Evolutionary conservation across 2,113 vertebrate species (phyloP).

Genomic region (Rhinoptilus africanus): DNA sequence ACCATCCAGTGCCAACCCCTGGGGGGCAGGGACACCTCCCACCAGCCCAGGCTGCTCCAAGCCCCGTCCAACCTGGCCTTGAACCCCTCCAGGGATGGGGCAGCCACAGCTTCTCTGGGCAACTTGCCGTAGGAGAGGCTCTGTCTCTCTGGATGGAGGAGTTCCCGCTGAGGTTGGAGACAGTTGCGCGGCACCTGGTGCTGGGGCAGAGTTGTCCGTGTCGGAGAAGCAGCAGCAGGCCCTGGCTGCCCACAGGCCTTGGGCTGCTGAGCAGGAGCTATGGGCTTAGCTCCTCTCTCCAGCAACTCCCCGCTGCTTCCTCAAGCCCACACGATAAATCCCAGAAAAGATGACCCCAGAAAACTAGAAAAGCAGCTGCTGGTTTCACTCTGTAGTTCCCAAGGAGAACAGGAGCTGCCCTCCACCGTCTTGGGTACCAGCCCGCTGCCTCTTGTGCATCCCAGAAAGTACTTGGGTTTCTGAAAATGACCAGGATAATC

Average conservation of each 20-base stretch:
- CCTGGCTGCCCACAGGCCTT: rapidly evolving
- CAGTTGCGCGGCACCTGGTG: rapidly evolving
- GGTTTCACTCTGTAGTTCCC: not conserved
- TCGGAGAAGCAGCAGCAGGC: rapidly evolving
- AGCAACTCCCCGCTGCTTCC: not conserved
- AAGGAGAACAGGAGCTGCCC: not conserved
- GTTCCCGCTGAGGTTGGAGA: not conserved
- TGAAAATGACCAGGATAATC: not conserved
- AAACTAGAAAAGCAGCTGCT: not conserved
- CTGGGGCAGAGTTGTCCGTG: not conserved
- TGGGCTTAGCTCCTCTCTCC: not conserved
- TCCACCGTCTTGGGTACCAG: not conserved
- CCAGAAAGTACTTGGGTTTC: not conserved
- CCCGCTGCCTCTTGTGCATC: not conserved
- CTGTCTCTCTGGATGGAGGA: rapidly evolving
- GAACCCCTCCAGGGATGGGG: not conserved
- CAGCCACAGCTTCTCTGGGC: not conserved
- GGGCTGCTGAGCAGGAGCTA: not conserved
- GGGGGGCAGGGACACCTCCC: not conserved
- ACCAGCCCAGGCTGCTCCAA: not conserved
- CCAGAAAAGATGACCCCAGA: not conserved
- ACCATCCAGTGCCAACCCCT: not conserved
- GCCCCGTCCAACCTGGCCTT: not conserved
- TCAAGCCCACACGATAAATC: rapidly evolving
- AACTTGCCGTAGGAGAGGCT: not conserved